Evolutionary conservation across 2,888 invertebrate species (phyloP), one percentile per base, ranked within the genome.

Genomic region (Heteromurus nitidus): DNA sequence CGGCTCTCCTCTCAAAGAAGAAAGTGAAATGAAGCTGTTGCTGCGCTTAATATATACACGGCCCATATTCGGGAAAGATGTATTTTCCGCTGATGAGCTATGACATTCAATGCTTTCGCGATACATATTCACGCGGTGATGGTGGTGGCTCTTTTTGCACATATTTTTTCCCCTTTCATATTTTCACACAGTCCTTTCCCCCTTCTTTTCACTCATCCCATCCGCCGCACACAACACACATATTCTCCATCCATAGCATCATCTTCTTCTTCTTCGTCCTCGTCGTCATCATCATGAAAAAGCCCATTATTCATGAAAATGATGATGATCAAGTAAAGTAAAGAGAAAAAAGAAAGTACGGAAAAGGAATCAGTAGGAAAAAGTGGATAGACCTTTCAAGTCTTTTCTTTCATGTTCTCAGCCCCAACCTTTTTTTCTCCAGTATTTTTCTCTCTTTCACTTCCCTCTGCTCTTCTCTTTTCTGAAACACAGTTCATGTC

Each of bases 221-320:
- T n/a, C n/a, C n/a, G n/a, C n/a, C n/a, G n/a, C n/a, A n/a, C n/a
- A n/a, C n/a, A n/a, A n/a, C n/a, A n/a, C n/a, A n/a, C n/a, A n/a
- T n/a, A n/a, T n/a, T n/a, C n/a, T n/a, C n/a, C n/a, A n/a, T n/a
- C n/a, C n/a, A n/a, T n/a, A n/a, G n/a, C n/a, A n/a, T n/a, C n/a
- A n/a, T n/a, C n/a, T n/a, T n/a, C n/a, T n/a, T n/a, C n/a, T n/a
- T n/a, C n/a, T n/a, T n/a, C n/a, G 18, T 47, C 67, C 44, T 55
- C 67, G 18, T 44, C 36, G 31, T 62, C 18, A 42, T 20, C 20
- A 36, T 13, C 47, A 50, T 20, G 55, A 55, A 24, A 55, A 24
- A 55, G 20, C 55, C 64, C 73, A 65, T 74, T 74, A 74, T 74
- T 74, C 65, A 74, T 50, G 50, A 47, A 50, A 53, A 74, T 67